These are phyloP conservation scores for Nephila pilipes DNA, from an alignment of 1,140 invertebrate genomes.

Conservation along the genomic window DNA sequence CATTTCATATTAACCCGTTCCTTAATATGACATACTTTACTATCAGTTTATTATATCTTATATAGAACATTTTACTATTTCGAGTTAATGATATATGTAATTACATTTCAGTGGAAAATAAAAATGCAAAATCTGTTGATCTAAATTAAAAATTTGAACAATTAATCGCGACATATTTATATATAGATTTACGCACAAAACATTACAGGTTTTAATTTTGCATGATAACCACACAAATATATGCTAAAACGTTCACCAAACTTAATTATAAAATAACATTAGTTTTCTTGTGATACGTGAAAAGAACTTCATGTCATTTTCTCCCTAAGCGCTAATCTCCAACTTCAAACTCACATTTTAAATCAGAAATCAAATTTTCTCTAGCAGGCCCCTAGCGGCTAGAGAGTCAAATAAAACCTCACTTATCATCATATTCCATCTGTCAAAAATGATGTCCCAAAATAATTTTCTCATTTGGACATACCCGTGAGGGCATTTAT, in stretches of 20 bases:
- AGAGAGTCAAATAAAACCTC: not conserved
- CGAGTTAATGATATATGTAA: too few relatives aligned
- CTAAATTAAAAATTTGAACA: too few relatives aligned
- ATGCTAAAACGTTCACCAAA: not conserved
- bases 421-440: constrained; percentile 57
- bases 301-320: not conserved
- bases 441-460: constrained; percentile 58
- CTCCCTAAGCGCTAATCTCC: not conserved
- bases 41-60: too few relatives aligned
- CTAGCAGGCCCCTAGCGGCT: not conserved
- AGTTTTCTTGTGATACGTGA: not conserved
- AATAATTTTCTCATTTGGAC: constrained; percentile 60
- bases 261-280: not conserved
- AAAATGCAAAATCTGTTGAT: too few relatives aligned
- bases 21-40: too few relatives aligned
- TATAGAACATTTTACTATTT: too few relatives aligned
- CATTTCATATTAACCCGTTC: too few relatives aligned
- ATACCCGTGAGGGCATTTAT: constrained; percentile 54
- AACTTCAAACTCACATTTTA: constrained; percentile 20
- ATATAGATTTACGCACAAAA: too few relatives aligned
- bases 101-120: too few relatives aligned
- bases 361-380: constrained; percentile 25
- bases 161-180: too few relatives aligned
- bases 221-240: too few relatives aligned
- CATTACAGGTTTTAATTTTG: too few relatives aligned